These are phyloP conservation scores for Erebia epiphron DNA, from an alignment of 2,888 invertebrate species.

Conservation along the genomic window DNA sequence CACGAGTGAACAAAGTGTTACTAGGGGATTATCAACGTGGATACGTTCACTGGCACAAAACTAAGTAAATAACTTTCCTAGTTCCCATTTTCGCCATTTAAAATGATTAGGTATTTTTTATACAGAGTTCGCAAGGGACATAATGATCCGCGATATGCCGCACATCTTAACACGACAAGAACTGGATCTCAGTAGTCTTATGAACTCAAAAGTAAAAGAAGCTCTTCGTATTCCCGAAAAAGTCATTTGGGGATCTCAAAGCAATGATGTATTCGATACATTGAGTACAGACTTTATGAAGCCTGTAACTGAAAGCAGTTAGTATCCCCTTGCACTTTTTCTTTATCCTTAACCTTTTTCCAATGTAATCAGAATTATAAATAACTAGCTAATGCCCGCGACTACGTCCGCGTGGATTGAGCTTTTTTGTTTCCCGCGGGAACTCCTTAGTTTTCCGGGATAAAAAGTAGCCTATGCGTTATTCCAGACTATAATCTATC, in stretches of 20 bases:
- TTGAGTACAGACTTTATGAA: slow-evolving; percentile 90
- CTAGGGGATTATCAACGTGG: too few relatives aligned
- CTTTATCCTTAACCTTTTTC: too few relatives aligned
- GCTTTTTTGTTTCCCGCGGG: too few relatives aligned
- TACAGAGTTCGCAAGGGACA: slow-evolving; percentile 62
- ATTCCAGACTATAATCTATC: too few relatives aligned
- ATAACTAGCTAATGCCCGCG: too few relatives aligned
- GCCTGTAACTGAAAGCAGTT: slow-evolving; percentile 85
- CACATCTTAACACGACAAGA: slow-evolving; percentile 50
- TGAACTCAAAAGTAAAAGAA: slow-evolving; percentile 87
- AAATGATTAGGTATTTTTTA: slow-evolving; percentile 25
- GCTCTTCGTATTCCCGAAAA: slow-evolving; percentile 85
- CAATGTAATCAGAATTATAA: too few relatives aligned
- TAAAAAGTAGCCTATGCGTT: too few relatives aligned
- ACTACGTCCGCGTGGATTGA: too few relatives aligned
- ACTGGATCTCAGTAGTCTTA: slow-evolving; percentile 76
- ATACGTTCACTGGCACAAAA: too few relatives aligned
- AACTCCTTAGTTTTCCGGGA: too few relatives aligned
- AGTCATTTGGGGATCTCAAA: slow-evolving; percentile 86
- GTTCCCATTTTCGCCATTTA: background rate
- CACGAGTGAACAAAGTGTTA: too few relatives aligned
- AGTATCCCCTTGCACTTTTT: slow-evolving; percentile 42
- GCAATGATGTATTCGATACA: slow-evolving; percentile 81
- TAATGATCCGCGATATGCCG: slow-evolving; percentile 59
- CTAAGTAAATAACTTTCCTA: background rate